These are phyloP conservation scores for Macrosteles quadrilineatus DNA, from an alignment of 1,140 invertebrate genomes.

Conservation along the genomic window DNA sequence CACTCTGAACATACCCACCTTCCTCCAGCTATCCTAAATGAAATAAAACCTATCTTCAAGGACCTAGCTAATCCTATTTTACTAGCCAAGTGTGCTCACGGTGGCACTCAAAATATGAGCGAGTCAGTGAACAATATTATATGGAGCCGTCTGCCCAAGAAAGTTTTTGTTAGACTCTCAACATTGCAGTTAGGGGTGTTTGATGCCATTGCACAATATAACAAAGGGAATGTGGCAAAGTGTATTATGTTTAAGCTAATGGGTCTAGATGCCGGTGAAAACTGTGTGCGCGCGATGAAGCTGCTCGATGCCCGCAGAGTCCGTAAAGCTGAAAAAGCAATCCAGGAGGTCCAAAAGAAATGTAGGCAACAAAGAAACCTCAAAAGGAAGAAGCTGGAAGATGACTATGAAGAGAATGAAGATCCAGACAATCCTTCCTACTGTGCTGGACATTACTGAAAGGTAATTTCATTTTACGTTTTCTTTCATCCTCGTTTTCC, in stretches of 20 bases:
- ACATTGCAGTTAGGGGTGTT: constrained; percentile 37
- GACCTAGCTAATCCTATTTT: constrained; percentile 10
- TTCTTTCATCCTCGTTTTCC: too few relatives aligned
- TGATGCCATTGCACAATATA: constrained; percentile 1
- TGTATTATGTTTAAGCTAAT: background rate
- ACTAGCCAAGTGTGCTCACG: constrained; percentile 33
- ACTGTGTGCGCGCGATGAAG: background rate
- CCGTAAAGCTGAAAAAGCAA: background rate
- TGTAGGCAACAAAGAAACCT: constrained; percentile 11
- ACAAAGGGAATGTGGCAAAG: constrained; percentile 16
- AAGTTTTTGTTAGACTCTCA: constrained; percentile 35
- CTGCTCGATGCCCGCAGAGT: background rate
- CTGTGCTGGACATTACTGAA: too few relatives aligned
- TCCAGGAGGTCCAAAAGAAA: constrained; percentile 4
- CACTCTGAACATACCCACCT: constrained; percentile 12
- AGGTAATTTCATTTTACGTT: too few relatives aligned
- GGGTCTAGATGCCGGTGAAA: background rate
- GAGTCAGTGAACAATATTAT: constrained; percentile 40
- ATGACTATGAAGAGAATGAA: constrained; percentile 8
- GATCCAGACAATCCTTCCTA: background rate
- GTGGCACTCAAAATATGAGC: constrained; percentile 39
- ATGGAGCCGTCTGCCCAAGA: constrained; percentile 40
- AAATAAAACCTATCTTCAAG: constrained; percentile 23
- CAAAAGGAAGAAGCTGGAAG: background rate
- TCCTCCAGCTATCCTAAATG: background rate